phyloP scores from a whole-genome alignment of 2,113 vertebrate species.

The Cynocephalus volans region DNA sequence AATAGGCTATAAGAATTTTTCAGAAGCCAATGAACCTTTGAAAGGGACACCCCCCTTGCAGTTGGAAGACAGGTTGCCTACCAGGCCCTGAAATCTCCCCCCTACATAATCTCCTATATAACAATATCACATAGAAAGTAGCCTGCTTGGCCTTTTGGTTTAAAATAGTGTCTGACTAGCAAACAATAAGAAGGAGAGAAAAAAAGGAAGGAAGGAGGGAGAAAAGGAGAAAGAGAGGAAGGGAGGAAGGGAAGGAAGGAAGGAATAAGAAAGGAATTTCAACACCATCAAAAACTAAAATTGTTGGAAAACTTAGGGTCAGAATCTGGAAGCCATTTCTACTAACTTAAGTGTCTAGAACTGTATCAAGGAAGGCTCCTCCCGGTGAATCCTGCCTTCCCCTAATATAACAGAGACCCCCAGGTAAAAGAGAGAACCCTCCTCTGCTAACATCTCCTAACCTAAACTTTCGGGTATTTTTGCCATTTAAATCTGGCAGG shows the following conservation, averaged over 20 bases:
- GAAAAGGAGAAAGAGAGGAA: rapidly evolving
- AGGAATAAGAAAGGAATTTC: not conserved
- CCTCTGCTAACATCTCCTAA: not conserved
- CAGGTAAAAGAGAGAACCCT: too few relatives aligned
- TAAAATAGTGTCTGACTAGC: not conserved
- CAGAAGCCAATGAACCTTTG: not conserved
- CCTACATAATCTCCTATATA: too few relatives aligned
- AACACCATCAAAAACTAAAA: too few relatives aligned
- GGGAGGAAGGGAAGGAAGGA: not conserved
- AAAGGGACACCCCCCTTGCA: not conserved
- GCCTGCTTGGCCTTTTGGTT: not conserved
- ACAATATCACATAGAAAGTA: not conserved
- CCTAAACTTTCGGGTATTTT: not conserved
- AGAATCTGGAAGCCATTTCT: too few relatives aligned
- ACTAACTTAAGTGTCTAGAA: too few relatives aligned
- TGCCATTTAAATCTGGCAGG: not conserved
- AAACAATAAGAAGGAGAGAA: not conserved
- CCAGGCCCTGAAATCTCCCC: not conserved
- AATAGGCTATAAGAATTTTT: not conserved
- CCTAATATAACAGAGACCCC: too few relatives aligned
- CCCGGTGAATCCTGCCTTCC: too few relatives aligned
- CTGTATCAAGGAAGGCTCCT: too few relatives aligned
- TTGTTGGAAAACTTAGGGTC: too few relatives aligned
- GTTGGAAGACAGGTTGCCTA: not conserved
- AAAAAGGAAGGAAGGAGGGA: not conserved